Percentiles rank a stretch among this genome's conserved stretches.
phyloP scores from a whole-genome alignment of 2,113 vertebrate genomes.

The Urocynchramus pylzowi region DNA sequence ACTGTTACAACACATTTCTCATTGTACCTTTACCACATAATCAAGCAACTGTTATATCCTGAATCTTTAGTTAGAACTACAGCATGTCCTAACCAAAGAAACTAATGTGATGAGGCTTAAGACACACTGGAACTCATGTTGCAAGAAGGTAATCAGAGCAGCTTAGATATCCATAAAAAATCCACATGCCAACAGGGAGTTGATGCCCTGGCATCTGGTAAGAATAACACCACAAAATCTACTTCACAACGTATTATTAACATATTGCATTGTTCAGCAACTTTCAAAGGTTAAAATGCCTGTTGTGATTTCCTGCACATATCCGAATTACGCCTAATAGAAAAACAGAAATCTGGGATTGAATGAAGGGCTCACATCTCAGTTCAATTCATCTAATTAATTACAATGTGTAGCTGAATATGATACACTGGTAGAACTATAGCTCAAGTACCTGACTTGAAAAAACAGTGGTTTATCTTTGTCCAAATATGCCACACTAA shows the following conservation, averaged over 20 bases:
- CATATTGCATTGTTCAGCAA: not conserved
- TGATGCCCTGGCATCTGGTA: not conserved
- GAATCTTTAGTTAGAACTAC: not conserved
- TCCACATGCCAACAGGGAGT: not conserved
- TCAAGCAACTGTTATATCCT: not conserved
- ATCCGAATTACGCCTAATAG: not conserved
- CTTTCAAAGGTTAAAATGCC: not conserved
- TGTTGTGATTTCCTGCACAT: not conserved
- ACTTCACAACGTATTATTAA: not conserved
- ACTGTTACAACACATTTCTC: not conserved
- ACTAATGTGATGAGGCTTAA: not conserved
- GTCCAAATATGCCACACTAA: not conserved
- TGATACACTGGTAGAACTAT: not conserved
- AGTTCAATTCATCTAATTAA: not conserved
- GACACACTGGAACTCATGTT: not conserved
- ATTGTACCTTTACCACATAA: not conserved
- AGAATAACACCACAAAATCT: slow-evolving; percentile 24
- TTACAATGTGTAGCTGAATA: not conserved
- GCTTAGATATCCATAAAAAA: not conserved
- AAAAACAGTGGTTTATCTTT: not conserved
- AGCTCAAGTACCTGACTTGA: not conserved
- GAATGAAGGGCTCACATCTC: not conserved
- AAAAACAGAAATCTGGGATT: not conserved
- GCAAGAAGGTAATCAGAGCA: not conserved
- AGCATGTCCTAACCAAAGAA: not conserved